phyloP scores from a whole-genome alignment of 2,797 vertebrate species.

The Eulemur mongoz region DNA sequence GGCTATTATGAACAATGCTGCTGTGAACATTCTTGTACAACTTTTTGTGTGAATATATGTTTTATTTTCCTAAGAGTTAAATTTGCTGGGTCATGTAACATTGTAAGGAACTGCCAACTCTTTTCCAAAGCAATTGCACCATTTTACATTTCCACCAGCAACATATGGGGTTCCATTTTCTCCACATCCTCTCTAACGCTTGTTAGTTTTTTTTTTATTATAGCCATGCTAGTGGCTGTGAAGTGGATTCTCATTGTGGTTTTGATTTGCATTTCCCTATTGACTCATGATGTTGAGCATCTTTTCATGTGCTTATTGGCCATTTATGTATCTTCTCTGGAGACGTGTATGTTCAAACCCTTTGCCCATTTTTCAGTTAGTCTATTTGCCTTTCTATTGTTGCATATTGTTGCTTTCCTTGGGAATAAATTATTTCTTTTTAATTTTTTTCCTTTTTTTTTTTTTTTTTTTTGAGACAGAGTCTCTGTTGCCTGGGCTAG shows the following conservation, averaged over 20 bases:
- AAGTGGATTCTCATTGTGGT: neutral
- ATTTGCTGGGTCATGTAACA: neutral
- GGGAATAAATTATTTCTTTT: neutral
- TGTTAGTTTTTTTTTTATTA: neutral
- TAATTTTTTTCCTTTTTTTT: too few relatives aligned
- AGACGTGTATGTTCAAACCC: neutral
- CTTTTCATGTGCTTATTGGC: neutral
- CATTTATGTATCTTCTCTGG: neutral
- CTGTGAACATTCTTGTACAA: neutral
- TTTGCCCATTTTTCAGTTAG: neutral
- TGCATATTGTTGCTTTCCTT: neutral
- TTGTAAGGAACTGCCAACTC: neutral
- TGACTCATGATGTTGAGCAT: neutral
- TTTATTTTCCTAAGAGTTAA: neutral
- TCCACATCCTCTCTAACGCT: neutral
- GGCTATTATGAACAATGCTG: neutral
- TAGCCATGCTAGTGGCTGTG: neutral
- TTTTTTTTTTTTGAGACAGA: too few relatives aligned
- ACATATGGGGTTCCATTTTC: neutral
- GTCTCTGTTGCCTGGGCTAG: too few relatives aligned
- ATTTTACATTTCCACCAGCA: neutral
- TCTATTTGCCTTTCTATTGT: neutral
- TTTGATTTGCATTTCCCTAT: neutral
- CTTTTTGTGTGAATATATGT: neutral
- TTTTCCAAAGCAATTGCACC: too few relatives aligned